phyloP scores from a whole-genome alignment of 2,888 invertebrate species.

The Anthoptus insignis region DNA sequence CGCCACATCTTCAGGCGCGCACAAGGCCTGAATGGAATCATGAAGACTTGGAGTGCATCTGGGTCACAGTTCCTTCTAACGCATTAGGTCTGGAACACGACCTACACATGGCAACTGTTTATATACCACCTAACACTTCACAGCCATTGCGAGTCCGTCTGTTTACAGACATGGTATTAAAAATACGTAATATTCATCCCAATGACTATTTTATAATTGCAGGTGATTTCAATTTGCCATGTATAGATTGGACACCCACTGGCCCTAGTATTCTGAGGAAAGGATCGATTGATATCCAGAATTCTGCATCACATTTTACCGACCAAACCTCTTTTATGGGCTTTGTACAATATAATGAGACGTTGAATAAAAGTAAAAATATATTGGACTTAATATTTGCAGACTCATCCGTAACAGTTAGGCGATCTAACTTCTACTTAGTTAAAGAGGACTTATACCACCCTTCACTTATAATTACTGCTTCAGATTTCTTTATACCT shows the following conservation, averaged over 20 bases:
- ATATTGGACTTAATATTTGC: conserved; percentile 11
- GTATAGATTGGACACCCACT: conserved; percentile 29
- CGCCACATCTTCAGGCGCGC: background rate
- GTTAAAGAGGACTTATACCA: conserved; percentile 26
- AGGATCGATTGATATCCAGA: conserved; percentile 25
- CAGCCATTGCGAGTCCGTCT: background rate
- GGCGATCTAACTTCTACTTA: background rate
- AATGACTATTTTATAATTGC: conserved; percentile 35
- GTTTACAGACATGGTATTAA: background rate
- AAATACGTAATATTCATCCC: conserved; percentile 1
- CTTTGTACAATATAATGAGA: background rate
- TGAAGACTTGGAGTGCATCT: background rate
- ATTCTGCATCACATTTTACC: conserved; percentile 5
- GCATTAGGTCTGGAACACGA: background rate
- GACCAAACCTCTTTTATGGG: background rate
- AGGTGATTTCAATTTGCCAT: conserved; percentile 43
- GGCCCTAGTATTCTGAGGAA: conserved; percentile 17
- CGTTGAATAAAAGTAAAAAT: background rate
- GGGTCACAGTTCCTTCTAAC: background rate
- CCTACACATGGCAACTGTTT: background rate
- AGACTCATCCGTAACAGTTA: background rate
- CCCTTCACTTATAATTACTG: conserved; percentile 29
- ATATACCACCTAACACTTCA: background rate
- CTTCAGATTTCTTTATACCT: background rate
- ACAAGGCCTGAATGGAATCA: background rate